Evolutionary conservation across 2,113 vertebrate genomes (phyloP).

Genomic region (Corythaixoides concolor): DNA sequence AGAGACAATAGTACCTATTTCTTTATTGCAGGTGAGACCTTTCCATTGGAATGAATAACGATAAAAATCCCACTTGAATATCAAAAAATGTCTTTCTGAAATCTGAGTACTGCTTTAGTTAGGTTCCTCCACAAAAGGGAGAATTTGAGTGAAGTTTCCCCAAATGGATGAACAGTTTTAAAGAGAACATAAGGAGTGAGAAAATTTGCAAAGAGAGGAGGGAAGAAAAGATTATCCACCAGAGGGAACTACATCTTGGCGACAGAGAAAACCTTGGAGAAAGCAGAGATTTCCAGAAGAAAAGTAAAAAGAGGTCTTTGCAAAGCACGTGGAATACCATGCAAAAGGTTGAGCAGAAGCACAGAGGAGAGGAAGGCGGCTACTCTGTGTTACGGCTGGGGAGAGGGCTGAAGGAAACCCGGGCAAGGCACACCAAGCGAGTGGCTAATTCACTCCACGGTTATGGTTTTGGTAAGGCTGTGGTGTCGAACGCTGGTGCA

Average conservation of each 20-base stretch:
- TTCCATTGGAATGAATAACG: neutral
- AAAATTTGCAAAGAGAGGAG: neutral
- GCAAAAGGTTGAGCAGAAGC: accelerated
- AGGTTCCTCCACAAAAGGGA: neutral
- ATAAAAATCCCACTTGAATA: neutral
- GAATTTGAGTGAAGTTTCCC: neutral
- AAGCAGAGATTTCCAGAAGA: neutral
- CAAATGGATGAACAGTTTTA: neutral
- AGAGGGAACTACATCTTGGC: neutral
- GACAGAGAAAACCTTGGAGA: neutral
- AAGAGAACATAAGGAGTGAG: neutral
- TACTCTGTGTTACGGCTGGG: accelerated
- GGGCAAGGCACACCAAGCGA: neutral
- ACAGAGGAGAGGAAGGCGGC: neutral
- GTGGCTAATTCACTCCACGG: no score
- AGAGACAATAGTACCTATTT: neutral
- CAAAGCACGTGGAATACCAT: neutral
- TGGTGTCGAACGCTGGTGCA: neutral
- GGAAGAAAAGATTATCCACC: neutral
- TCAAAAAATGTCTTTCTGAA: neutral
- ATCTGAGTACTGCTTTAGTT: neutral
- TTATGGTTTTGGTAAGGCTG: neutral
- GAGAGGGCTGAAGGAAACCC: neutral
- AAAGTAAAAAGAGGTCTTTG: neutral
- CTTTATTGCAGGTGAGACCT: neutral